Percentiles rank a stretch among this genome's conserved stretches.
These are phyloP conservation scores for Albula goreensis DNA, from an alignment of 2,113 vertebrate genomes.

Conservation along the genomic window DNA sequence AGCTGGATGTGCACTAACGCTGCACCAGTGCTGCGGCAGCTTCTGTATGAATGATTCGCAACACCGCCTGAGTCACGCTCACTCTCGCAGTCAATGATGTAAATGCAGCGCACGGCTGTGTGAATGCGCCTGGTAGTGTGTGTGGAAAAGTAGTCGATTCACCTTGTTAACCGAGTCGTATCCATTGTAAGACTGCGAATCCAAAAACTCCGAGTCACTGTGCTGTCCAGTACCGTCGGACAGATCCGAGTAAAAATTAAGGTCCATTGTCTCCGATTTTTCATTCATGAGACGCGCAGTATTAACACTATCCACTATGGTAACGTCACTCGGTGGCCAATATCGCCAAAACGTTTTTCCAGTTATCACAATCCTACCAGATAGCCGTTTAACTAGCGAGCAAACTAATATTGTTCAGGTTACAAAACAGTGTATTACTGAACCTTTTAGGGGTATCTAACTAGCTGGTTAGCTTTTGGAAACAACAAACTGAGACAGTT, in stretches of 20 bases:
- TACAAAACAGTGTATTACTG: too few relatives aligned
- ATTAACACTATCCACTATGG: not conserved
- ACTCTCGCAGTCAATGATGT: not conserved
- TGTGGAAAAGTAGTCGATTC: not conserved
- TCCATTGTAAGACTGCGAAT: slow-evolving; percentile 55
- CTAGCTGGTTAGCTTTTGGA: too few relatives aligned
- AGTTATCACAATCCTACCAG: too few relatives aligned
- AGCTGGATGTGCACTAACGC: too few relatives aligned
- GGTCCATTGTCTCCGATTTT: slow-evolving; percentile 53
- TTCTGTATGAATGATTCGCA: too few relatives aligned
- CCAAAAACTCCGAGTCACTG: slow-evolving; percentile 65
- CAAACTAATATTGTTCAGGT: too few relatives aligned
- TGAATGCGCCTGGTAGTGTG: not conserved
- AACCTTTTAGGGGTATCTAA: too few relatives aligned
- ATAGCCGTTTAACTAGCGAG: too few relatives aligned
- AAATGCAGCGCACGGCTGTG: not conserved
- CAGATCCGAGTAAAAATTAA: slow-evolving; percentile 69
- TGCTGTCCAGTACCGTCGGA: slow-evolving; percentile 62
- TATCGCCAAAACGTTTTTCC: too few relatives aligned
- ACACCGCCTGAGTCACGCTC: too few relatives aligned
- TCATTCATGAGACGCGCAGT: not conserved
- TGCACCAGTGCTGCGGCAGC: too few relatives aligned
- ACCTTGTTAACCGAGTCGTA: slow-evolving; percentile 63
- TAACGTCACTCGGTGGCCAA: not conserved
- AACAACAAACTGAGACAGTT: too few relatives aligned